Percentiles rank a stretch among this genome's conserved stretches.
These are phyloP conservation scores for Genyomyrus donnyi DNA, from an alignment of 2,113 vertebrate genomes.

Conservation along the genomic window DNA sequence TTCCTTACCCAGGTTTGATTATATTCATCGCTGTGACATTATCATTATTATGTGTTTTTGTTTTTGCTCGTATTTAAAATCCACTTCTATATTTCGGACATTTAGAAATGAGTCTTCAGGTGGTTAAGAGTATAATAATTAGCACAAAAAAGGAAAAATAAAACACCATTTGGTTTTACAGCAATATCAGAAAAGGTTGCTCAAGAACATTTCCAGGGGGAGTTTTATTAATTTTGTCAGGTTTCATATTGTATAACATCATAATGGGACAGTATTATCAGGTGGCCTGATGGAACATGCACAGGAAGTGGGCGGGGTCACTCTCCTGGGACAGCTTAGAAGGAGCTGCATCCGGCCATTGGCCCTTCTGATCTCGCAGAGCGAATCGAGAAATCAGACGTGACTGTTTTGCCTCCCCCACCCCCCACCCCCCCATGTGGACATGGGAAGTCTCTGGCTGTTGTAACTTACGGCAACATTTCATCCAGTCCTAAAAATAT, in stretches of 20 bases:
- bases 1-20: not conserved
- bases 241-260: not conserved
- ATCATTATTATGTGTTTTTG: not conserved
- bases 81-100: not conserved
- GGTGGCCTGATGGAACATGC: not conserved
- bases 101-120: not conserved
- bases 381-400: not conserved
- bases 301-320: not conserved
- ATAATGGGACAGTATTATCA: not conserved
- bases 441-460: not conserved
- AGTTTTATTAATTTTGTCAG: not conserved
- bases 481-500: not conserved
- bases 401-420: not conserved
- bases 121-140: not conserved
- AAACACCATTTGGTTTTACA: not conserved
- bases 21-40: not conserved
- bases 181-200: not conserved
- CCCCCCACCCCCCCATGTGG: not conserved
- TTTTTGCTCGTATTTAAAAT: not conserved
- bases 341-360: slow-evolving; percentile 18
- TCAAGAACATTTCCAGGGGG: not conserved
- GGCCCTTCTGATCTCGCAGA: slow-evolving; percentile 38
- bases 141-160: not conserved
- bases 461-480: not conserved
- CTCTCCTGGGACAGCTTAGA: not conserved